Percentiles rank a stretch among this genome's conserved stretches.
phyloP scores from a whole-genome alignment of 2,888 invertebrate species.

The Drosophila colorata region DNA sequence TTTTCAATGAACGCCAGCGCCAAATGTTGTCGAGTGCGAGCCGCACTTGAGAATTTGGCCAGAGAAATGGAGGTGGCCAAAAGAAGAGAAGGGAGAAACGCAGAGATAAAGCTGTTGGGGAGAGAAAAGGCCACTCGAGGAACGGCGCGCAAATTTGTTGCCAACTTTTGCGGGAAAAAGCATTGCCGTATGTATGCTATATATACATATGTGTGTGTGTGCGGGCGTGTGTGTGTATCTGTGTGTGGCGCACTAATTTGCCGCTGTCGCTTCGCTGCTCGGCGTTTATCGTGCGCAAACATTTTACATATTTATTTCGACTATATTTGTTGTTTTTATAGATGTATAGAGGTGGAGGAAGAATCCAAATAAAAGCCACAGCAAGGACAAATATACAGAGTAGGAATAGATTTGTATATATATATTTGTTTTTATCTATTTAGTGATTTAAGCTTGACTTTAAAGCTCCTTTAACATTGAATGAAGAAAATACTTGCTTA shows the following conservation, averaged over 20 bases:
- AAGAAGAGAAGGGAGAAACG: constrained; percentile 2
- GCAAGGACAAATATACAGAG: constrained; percentile 22
- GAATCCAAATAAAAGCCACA: constrained; percentile 12
- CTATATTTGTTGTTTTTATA: constrained; percentile 22
- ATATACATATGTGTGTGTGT: neutral
- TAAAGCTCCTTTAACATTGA: too few species aligned
- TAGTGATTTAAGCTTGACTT: too few species aligned
- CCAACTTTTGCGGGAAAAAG: constrained; percentile 70
- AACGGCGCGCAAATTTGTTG: constrained; percentile 73
- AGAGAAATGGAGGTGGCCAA: neutral
- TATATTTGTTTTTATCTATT: constrained; percentile 2
- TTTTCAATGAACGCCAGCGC: constrained; percentile 69
- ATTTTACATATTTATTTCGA: constrained; percentile 44
- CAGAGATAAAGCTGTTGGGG: constrained; percentile 14
- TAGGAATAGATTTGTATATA: constrained; percentile 1
- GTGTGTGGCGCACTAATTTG: constrained; percentile 56
- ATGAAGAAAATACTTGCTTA: too few species aligned
- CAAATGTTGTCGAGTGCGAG: constrained; percentile 75
- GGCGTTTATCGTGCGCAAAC: constrained; percentile 46
- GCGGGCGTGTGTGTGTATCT: constrained; percentile 6
- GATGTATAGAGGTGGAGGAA: constrained; percentile 8
- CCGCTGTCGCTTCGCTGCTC: constrained; percentile 46
- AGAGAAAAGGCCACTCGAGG: constrained; percentile 57
- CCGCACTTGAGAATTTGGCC: constrained; percentile 60
- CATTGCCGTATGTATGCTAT: constrained; percentile 22